Evolutionary conservation across 2,113 vertebrate genomes (phyloP).

Genomic region (Tinamus guttatus): DNA sequence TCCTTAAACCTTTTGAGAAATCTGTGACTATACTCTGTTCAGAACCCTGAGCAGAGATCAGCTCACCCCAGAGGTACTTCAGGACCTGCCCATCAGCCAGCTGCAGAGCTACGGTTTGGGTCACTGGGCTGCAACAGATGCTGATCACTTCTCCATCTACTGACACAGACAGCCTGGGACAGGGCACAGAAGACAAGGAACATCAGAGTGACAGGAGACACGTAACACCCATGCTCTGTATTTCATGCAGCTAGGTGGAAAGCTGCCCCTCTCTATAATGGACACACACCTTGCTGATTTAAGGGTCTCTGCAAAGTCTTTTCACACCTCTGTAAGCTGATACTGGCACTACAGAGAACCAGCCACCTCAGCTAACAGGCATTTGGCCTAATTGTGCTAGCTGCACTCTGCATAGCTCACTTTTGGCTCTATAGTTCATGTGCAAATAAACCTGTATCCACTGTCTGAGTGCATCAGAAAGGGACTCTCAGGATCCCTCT

Average conservation of each 20-base stretch:
- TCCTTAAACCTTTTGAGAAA: neutral
- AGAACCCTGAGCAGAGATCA: neutral
- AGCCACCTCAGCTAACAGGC: neutral
- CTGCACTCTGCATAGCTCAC: neutral
- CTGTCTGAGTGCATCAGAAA: neutral
- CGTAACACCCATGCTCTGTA: neutral
- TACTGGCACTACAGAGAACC: neutral
- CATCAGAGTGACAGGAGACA: neutral
- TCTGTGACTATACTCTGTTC: neutral
- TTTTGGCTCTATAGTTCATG: neutral
- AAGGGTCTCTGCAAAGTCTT: neutral
- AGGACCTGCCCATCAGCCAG: slow-evolving; percentile 84
- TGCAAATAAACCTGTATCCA: neutral
- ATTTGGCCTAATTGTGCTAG: neutral
- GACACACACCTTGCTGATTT: neutral
- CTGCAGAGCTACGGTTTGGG: slow-evolving; percentile 84
- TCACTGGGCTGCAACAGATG: slow-evolving; percentile 80
- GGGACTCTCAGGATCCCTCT: neutral
- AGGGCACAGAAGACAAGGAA: neutral
- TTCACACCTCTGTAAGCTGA: neutral
- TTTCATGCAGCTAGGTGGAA: neutral
- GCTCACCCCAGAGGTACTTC: slow-evolving; percentile 88
- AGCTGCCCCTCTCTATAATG: neutral
- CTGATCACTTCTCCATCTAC: slow-evolving; percentile 87
- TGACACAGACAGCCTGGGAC: slow-evolving; percentile 77